Evolutionary conservation across 2,888 invertebrate species (phyloP).

Genomic region (Cosmia trapezina): DNA sequence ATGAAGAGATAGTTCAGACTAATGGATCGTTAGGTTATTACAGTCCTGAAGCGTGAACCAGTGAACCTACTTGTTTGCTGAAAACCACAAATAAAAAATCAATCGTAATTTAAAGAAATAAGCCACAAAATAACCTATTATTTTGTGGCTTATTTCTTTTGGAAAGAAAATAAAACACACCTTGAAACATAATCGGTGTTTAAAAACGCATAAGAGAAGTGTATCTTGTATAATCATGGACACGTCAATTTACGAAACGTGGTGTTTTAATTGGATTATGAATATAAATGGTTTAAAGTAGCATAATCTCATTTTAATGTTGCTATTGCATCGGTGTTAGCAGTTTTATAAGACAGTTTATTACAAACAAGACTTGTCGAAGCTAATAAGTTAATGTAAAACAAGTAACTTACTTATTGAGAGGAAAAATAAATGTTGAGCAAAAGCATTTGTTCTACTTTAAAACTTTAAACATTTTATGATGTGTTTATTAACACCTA

Average conservation of each 20-base stretch:
- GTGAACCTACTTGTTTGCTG: background rate
- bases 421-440: background rate
- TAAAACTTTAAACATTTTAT: background rate
- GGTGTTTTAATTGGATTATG: constrained; percentile 55
- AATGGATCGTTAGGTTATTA: background rate
- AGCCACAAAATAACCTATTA: no score
- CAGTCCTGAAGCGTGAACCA: background rate
- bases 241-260: constrained; percentile 35
- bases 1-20: background rate
- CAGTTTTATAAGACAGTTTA: constrained; percentile 30
- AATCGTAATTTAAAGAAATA: background rate
- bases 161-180: background rate
- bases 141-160: background rate
- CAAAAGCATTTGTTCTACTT: background rate
- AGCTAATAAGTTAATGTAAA: constrained; percentile 12
- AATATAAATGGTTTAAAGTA: constrained; percentile 44
- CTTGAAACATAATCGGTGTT: constrained; percentile 17
- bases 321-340: constrained; percentile 32
- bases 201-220: constrained; percentile 32
- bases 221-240: constrained; percentile 19
- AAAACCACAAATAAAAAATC: no score
- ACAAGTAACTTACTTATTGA: constrained; percentile 7
- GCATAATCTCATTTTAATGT: constrained; percentile 45
- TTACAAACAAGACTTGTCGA: constrained; percentile 6
- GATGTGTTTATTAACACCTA: background rate